Conservation (phyloP, 2,797 vertebrate genomes). For the Phoxinus dragarum region DNA sequence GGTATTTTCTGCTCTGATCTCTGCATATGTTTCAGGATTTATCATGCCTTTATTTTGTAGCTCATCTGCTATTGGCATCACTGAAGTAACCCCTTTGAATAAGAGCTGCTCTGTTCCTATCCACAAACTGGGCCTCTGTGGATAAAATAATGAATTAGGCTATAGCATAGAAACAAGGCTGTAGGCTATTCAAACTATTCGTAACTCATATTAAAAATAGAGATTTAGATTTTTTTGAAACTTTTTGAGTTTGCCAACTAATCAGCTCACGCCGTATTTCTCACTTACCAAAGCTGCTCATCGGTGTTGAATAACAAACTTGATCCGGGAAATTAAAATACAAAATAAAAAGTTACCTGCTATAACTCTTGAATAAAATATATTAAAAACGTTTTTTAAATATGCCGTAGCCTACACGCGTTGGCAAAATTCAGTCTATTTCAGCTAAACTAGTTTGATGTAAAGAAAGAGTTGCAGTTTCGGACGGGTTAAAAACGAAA, state of each 20-base stretch:
- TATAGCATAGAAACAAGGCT: background rate
- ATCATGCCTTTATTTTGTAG: background rate
- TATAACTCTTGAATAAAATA: no score
- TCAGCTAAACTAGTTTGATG: background rate
- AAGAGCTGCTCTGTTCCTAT: background rate
- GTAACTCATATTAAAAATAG: background rate
- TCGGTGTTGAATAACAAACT: background rate
- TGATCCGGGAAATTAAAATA: background rate
- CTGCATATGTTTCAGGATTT: background rate
- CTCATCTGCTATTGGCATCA: background rate
- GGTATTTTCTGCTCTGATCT: background rate
- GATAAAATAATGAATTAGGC: background rate
- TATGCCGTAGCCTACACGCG: no score
- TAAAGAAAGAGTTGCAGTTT: no score
- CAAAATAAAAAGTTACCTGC: no score
- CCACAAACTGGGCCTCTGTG: background rate
- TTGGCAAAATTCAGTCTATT: background rate
- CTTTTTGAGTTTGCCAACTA: background rate
- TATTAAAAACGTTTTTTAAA: no score
- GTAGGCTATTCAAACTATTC: background rate
- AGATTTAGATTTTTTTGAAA: background rate
- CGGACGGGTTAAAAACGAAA: no score
- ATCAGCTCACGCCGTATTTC: background rate
- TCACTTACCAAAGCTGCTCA: background rate
- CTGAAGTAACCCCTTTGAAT: background rate